A percentile compares a stretch with the other conserved stretches of the same genome.
phyloP scores from a whole-genome alignment of 2,888 invertebrate genomes.

The Tetragonula carbonaria region DNA sequence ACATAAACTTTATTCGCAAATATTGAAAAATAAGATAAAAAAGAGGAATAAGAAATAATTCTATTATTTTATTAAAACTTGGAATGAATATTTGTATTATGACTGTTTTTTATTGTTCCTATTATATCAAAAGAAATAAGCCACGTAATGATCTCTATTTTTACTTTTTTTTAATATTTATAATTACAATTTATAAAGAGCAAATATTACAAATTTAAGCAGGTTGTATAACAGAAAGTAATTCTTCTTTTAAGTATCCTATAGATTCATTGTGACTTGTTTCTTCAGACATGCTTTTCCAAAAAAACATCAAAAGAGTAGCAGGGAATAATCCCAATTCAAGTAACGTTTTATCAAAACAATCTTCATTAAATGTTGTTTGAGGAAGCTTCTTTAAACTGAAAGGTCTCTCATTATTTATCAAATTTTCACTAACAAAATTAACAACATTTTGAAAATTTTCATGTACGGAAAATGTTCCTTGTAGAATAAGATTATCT shows the following conservation, averaged over 20 bases:
- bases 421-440: constrained; percentile 92
- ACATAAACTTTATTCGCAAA: not conserved
- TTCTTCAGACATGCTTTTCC: constrained; percentile 83
- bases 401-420: constrained; percentile 89
- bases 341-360: constrained; percentile 89
- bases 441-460: constrained; percentile 90
- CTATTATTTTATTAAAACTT: not conserved
- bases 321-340: constrained; percentile 94
- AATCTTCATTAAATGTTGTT: constrained; percentile 86
- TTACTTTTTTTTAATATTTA: constrained; percentile 8
- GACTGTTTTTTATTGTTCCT: constrained; percentile 7
- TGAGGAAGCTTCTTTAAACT: constrained; percentile 89
- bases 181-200: constrained; percentile 9
- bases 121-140: constrained; percentile 19
- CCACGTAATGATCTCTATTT: constrained; percentile 1
- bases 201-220: constrained; percentile 40
- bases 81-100: constrained; percentile 33
- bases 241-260: constrained; percentile 91
- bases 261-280: constrained; percentile 82
- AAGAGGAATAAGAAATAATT: not conserved
- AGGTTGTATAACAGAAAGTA: constrained; percentile 84
- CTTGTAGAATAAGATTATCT: constrained; percentile 93
- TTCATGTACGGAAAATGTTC: constrained; percentile 95
- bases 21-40: not conserved
- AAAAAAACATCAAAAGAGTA: constrained; percentile 91